Evolutionary conservation across 1,140 invertebrate species (phyloP).

Genomic region (Listronotus oregonensis): DNA sequence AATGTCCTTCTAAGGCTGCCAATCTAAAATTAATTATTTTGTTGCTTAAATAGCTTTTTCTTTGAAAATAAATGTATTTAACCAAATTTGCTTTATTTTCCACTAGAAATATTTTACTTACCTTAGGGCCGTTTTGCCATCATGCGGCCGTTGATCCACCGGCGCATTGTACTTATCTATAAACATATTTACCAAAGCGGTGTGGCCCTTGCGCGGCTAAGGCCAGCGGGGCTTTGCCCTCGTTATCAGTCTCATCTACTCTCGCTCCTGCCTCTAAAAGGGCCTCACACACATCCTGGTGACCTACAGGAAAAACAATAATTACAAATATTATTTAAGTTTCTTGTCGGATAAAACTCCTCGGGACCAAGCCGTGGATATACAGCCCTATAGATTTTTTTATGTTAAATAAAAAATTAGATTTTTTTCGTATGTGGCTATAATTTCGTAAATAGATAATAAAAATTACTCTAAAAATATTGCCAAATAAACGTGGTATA

Average conservation of each 20-base stretch:
- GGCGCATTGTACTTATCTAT: conserved; percentile 76
- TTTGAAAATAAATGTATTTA: too few species aligned
- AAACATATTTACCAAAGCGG: conserved; percentile 69
- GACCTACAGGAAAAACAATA: conserved; percentile 58
- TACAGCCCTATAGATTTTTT: too few species aligned
- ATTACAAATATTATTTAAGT: background rate
- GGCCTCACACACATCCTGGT: conserved; percentile 84
- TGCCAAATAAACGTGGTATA: too few species aligned
- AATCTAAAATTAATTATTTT: conserved; percentile 60
- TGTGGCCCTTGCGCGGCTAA: conserved; percentile 88
- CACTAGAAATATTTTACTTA: conserved; percentile 42
- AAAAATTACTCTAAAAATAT: too few species aligned
- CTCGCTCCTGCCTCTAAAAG: conserved; percentile 90
- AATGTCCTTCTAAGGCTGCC: conserved; percentile 85
- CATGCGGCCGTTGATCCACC: conserved; percentile 88
- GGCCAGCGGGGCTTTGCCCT: conserved; percentile 89
- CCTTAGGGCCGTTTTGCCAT: conserved; percentile 92
- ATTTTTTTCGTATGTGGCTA: too few species aligned
- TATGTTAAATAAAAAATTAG: too few species aligned
- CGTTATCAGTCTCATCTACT: conserved; percentile 90
- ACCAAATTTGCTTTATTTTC: background rate
- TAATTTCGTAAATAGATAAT: too few species aligned
- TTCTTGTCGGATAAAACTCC: background rate
- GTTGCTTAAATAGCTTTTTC: background rate
- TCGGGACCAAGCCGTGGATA: too few species aligned